phyloP scores from a whole-genome alignment of 2,888 invertebrate genomes.

The Drosophila anceps region DNA sequence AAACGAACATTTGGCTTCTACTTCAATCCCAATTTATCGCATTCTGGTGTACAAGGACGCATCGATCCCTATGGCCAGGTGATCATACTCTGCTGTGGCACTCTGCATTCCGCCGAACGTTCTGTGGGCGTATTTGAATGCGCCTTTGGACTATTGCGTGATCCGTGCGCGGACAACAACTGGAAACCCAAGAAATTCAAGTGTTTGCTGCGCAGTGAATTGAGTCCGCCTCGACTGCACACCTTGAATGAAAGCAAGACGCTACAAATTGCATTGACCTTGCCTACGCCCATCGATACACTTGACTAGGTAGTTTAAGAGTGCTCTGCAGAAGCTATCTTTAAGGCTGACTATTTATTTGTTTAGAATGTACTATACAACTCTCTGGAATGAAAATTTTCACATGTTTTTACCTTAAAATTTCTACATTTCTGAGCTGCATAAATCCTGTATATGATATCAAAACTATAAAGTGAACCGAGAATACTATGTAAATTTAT shows the following conservation, averaged over 20 bases:
- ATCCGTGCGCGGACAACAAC: constrained; percentile 88
- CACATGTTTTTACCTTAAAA: neutral
- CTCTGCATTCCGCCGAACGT: constrained; percentile 87
- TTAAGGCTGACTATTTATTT: constrained; percentile 39
- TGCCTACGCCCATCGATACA: constrained; percentile 73
- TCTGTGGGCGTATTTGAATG: constrained; percentile 89
- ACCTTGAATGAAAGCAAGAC: constrained; percentile 73
- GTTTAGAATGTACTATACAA: constrained; percentile 5
- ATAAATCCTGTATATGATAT: neutral
- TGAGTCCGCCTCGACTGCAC: constrained; percentile 60
- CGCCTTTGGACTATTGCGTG: constrained; percentile 88
- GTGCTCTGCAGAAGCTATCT: constrained; percentile 4
- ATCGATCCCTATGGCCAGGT: constrained; percentile 88
- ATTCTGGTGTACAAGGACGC: constrained; percentile 87
- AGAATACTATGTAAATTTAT: neutral
- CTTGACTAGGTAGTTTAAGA: constrained; percentile 45
- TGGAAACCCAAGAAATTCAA: constrained; percentile 89
- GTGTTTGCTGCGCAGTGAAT: constrained; percentile 85
- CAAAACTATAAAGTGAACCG: neutral
- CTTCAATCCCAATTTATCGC: constrained; percentile 88
- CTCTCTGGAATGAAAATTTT: constrained; percentile 9
- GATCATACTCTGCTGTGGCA: constrained; percentile 88
- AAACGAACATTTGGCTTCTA: constrained; percentile 85
- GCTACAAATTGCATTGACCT: constrained; percentile 64
- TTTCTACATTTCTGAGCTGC: neutral